Conservation (phyloP, 2,113 vertebrate species). For the Leptodactylus fuscus region DNA sequence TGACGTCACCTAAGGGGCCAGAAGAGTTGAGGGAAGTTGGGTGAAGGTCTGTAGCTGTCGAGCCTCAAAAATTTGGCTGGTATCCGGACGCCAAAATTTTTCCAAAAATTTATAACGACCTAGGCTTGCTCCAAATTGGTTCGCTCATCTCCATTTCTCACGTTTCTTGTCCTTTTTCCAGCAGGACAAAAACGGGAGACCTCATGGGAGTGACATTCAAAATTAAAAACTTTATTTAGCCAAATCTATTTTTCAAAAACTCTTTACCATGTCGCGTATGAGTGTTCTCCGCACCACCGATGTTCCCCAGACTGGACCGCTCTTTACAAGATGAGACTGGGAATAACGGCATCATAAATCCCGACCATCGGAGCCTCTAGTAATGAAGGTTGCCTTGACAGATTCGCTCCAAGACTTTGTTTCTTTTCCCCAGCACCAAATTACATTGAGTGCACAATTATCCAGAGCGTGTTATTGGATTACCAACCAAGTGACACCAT, state of each 20-base stretch:
- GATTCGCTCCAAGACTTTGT: slow-evolving; percentile 28
- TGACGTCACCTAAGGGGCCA: too few species aligned
- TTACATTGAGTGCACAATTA: slow-evolving; percentile 48
- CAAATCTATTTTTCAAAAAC: neutral
- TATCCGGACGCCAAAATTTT: too few species aligned
- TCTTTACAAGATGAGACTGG: neutral
- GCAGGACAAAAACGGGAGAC: too few species aligned
- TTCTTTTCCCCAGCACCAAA: slow-evolving; percentile 26
- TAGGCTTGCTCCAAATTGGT: too few species aligned
- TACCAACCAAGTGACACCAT: slow-evolving; percentile 43
- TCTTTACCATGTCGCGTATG: neutral
- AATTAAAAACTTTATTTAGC: too few species aligned
- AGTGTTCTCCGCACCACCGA: neutral
- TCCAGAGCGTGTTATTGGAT: slow-evolving; percentile 50
- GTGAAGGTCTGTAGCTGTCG: too few species aligned
- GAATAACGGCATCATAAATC: neutral
- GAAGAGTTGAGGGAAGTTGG: too few species aligned
- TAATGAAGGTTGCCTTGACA: slow-evolving; percentile 12
- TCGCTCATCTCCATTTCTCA: too few species aligned
- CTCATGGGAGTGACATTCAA: neutral
- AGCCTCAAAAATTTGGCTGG: too few species aligned
- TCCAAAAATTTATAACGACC: too few species aligned
- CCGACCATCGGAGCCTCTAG: neutral
- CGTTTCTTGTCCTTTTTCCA: too few species aligned
- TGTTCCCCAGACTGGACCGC: neutral